Base-by-base conservation (phyloP, 2,888 invertebrate genomes). In the Phyllotreta striolata region DNA sequence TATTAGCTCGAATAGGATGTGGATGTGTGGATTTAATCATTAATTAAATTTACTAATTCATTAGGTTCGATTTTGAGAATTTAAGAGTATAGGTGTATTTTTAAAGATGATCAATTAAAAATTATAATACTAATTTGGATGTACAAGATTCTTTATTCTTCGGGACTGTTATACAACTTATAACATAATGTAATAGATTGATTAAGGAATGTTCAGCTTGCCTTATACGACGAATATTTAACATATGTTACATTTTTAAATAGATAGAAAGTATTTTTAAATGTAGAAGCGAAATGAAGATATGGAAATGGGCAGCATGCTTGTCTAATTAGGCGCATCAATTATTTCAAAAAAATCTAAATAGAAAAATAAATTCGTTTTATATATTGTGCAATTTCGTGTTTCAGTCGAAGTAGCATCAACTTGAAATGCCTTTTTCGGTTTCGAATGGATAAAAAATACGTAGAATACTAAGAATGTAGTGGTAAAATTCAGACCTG, bases 171-270 rank as follows among this genome's bases (percentile, higher is more conserved):
- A 44, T 14, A 7, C 7, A 44, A 44, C 44, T 6, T 44, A 7
- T 44, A 24, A 24, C 24, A 24, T 24, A 6, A n/a, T n/a, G 10
- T 44, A 44, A 44, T 44, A 44, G 10, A 44, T 10, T 13, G 7
- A 14, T 12, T 44, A 44, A 44, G 44, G 44, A 13, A 44, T 44
- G 44, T 44, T 10, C 9, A 4, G 6, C 44, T 44, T 44, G 7
- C 9, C 44, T 10, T 44, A 13, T 44, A n/a, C 10, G 6, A 14
- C 10, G 14, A 10, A 13, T n/a, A n/a, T 44, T 44, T 44, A 44
- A 44, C 44, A 44, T 44, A 44, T 44, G 44, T 44, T 44, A 44
- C 44, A 44, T 44, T 44, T 44, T 44, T 44, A 12, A 44, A 44
- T 44, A 44, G 44, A 44, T 44, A 44, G 44, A 44, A 44, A 44